A percentile compares a stretch with the other conserved stretches of the same genome.
Conservation (phyloP, 2,888 invertebrate genomes). For the Mallateleia sp. region DNA sequence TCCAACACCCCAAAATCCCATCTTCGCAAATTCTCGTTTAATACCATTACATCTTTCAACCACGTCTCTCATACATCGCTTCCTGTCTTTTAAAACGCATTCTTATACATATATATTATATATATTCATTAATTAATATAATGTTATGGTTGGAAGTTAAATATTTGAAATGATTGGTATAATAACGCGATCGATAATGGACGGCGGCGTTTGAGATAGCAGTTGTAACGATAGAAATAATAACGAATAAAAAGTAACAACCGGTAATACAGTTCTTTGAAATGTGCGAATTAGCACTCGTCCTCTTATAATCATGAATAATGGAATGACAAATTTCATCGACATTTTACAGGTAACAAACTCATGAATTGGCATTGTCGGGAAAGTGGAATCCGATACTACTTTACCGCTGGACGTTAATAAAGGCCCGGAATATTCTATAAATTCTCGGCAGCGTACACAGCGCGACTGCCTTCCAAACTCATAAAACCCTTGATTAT, state of each 20-base stretch:
- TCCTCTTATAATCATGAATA: constrained; percentile 60
- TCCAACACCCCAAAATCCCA: too few relatives aligned
- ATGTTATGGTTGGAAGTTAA: constrained; percentile 26
- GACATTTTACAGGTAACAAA: constrained; percentile 65
- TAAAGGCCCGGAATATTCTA: constrained; percentile 74
- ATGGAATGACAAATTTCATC: constrained; percentile 71
- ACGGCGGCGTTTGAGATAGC: background rate
- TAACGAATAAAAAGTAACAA: constrained; percentile 52
- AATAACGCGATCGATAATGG: constrained; percentile 34
- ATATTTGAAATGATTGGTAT: constrained; percentile 52
- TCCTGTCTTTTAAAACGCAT: too few relatives aligned
- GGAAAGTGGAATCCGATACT: constrained; percentile 66
- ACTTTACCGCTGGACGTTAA: constrained; percentile 70
- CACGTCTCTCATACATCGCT: too few relatives aligned
- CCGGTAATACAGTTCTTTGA: constrained; percentile 42
- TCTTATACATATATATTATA: too few relatives aligned
- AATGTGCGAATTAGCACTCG: constrained; percentile 1
- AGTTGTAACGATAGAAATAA: constrained; percentile 19
- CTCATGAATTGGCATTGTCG: constrained; percentile 66
- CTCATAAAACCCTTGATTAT: constrained; percentile 76
- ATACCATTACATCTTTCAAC: too few relatives aligned
- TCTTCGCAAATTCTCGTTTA: too few relatives aligned
- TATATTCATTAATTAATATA: constrained; percentile 55
- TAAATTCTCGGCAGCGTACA: constrained; percentile 62
- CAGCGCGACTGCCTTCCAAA: constrained; percentile 57